Percentiles rank a stretch among this genome's conserved stretches.
These are phyloP conservation scores for Pogoniulus pusillus DNA, from an alignment of 2,797 vertebrate species.

Conservation along the genomic window DNA sequence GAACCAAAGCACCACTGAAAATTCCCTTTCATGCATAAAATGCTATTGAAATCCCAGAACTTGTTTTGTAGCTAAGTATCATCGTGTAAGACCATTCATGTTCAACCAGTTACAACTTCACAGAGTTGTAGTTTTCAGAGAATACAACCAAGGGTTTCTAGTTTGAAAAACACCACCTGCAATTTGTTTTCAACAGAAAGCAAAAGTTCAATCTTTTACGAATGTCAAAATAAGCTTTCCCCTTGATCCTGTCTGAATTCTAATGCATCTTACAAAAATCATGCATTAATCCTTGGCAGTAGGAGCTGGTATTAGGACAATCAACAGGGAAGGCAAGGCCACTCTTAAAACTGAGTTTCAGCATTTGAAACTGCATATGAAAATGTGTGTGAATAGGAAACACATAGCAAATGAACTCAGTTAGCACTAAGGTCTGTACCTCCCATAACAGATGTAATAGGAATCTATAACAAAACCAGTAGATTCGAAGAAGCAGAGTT, in stretches of 20 bases:
- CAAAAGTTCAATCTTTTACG: neutral
- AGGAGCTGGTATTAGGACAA: neutral
- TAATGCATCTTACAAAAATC: neutral
- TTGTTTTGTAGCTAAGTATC: conserved; percentile 2
- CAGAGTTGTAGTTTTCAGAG: neutral
- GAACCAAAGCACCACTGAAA: conserved; percentile 1
- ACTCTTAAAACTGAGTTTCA: neutral
- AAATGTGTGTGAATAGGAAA: neutral
- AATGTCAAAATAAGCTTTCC: conserved; percentile 14
- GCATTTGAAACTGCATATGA: neutral
- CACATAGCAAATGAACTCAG: neutral
- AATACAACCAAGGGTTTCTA: neutral
- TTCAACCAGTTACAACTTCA: conserved; percentile 10
- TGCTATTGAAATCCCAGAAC: neutral
- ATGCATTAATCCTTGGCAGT: neutral
- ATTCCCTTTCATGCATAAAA: neutral
- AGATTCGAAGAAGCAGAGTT: neutral
- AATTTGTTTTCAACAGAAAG: neutral
- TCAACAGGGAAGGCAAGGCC: neutral
- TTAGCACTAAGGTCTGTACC: neutral
- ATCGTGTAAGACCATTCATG: neutral
- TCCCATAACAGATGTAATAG: neutral
- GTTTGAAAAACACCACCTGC: neutral
- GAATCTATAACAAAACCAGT: neutral
- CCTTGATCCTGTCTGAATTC: conserved; percentile 2